Conservation (phyloP, 1,140 invertebrate species). For the Magallana ariakensis region DNA sequence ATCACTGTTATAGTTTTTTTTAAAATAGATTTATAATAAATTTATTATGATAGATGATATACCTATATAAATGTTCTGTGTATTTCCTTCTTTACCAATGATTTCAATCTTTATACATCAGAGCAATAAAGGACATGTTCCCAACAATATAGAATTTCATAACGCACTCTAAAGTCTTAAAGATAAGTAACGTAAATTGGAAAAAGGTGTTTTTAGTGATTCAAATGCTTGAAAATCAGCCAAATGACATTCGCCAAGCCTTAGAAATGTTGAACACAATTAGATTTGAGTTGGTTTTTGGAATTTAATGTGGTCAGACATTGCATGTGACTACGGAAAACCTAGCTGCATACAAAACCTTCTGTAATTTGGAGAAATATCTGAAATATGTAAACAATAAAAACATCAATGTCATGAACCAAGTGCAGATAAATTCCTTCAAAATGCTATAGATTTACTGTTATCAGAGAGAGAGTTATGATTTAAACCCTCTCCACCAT, state of each 20-base stretch:
- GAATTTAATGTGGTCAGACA: not conserved
- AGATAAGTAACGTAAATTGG: no score
- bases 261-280: not conserved
- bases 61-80: no score
- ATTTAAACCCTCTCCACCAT: not conserved
- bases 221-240: not conserved
- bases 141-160: not conserved
- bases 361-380: not conserved
- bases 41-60: no score
- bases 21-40: no score
- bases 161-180: not conserved
- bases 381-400: conserved; percentile 2
- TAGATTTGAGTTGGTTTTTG: not conserved
- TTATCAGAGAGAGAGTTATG: not conserved
- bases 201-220: not conserved
- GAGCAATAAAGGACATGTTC: not conserved
- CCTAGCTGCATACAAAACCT: not conserved
- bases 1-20: no score
- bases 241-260: not conserved
- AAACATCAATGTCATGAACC: conserved; percentile 1
- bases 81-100: no score
- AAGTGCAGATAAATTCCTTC: not conserved
- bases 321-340: not conserved
- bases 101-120: not conserved
- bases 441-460: conserved; percentile 9